Percentiles rank a stretch among this genome's conserved stretches.
phyloP scores from a whole-genome alignment of 2,888 invertebrate genomes.

The Vanessa cardui region DNA sequence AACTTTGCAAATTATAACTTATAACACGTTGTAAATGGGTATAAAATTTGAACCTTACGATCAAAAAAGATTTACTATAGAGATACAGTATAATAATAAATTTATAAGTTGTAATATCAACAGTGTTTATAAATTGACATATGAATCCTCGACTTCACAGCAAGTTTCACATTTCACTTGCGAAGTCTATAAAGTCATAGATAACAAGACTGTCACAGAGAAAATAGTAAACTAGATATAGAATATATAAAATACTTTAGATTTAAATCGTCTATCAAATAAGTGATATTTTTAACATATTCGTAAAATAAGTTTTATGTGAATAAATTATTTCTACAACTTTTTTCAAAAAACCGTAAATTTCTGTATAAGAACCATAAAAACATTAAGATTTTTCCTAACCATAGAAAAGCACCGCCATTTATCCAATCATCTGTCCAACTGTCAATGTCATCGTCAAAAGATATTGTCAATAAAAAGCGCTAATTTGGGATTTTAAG shows the following conservation, averaged over 20 bases:
- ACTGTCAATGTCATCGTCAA: slow-evolving; percentile 16
- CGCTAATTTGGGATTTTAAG: not conserved
- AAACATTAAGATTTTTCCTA: no score
- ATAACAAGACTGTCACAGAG: no score
- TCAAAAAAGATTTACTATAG: not conserved
- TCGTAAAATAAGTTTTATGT: no score
- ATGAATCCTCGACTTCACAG: not conserved
- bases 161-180: not conserved
- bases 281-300: no score
- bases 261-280: no score
- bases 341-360: no score
- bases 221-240: no score
- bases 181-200: not conserved
- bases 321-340: no score
- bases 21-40: not conserved
- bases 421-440: not conserved
- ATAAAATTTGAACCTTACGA: no score
- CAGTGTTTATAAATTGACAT: slow-evolving; percentile 4
- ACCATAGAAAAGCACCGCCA: not conserved
- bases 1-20: slow-evolving; percentile 1
- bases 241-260: no score
- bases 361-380: no score
- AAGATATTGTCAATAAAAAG: slow-evolving; percentile 6
- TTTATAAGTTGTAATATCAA: not conserved
- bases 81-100: no score